A percentile compares a stretch with the other conserved stretches of the same genome.
Conservation (phyloP, 2,888 invertebrate species). For the Agonopterix subpropinquella region DNA sequence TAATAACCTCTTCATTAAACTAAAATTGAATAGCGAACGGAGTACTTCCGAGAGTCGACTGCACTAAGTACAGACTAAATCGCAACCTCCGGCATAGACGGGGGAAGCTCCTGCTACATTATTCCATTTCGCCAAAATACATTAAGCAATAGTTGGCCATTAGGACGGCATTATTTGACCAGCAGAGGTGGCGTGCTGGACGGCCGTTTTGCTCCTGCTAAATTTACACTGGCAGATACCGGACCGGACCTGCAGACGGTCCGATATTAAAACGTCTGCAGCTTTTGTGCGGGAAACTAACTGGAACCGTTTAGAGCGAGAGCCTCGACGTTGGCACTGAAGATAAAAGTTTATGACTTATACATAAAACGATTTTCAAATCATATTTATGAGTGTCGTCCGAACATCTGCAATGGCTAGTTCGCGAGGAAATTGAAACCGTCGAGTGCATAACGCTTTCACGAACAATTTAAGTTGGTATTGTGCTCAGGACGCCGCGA, state of each 20-base stretch:
- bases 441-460: slow-evolving; percentile 66
- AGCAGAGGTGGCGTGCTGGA: slow-evolving; percentile 63
- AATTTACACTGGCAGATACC: slow-evolving; percentile 65
- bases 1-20: slow-evolving; percentile 38
- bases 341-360: slow-evolving; percentile 74
- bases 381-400: slow-evolving; percentile 70
- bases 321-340: slow-evolving; percentile 42
- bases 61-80: slow-evolving; percentile 55
- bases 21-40: slow-evolving; percentile 42
- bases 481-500: slow-evolving; percentile 50
- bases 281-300: slow-evolving; percentile 67
- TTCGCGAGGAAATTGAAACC: slow-evolving; percentile 71
- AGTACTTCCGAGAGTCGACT: slow-evolving; percentile 36
- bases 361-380: slow-evolving; percentile 75
- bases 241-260: slow-evolving; percentile 41
- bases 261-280: slow-evolving; percentile 68
- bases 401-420: slow-evolving; percentile 66
- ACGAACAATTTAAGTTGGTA: slow-evolving; percentile 72
- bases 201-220: slow-evolving; percentile 52
- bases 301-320: slow-evolving; percentile 53
- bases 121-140: slow-evolving; percentile 66
- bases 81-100: slow-evolving; percentile 46
- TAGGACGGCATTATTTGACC: slow-evolving; percentile 69
- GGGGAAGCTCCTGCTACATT: slow-evolving; percentile 40
- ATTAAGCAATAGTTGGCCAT: slow-evolving; percentile 70